Percentiles rank a stretch among this genome's conserved stretches.
Evolutionary conservation across 2,113 vertebrate genomes (phyloP).

Genomic region (Hypocryptadius cinnamomeus): DNA sequence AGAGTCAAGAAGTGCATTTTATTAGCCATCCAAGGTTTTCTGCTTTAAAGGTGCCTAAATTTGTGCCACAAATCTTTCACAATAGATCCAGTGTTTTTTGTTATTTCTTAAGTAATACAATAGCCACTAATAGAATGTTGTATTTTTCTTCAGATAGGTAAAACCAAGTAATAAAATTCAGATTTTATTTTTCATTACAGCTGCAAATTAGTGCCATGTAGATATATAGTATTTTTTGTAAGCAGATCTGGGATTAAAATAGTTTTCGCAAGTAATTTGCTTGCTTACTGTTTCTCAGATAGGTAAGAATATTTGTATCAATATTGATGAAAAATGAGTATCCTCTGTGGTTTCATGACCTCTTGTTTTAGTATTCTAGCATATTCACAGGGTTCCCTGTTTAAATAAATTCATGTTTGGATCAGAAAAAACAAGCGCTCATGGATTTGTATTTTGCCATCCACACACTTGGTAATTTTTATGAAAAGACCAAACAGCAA

Average conservation of each 20-base stretch:
- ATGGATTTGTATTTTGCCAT: background rate
- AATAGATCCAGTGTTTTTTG: background rate
- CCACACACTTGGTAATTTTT: background rate
- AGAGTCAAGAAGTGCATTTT: background rate
- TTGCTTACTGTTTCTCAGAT: background rate
- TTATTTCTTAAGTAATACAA: background rate
- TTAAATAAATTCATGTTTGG: background rate
- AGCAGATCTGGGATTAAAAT: background rate
- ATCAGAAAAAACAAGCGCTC: background rate
- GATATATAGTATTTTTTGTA: background rate
- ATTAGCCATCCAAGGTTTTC: background rate
- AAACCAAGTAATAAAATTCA: background rate
- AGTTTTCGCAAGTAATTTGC: background rate
- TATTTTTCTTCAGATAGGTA: background rate
- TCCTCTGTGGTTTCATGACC: background rate
- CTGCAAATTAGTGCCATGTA: background rate
- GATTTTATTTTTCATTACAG: conserved; percentile 1
- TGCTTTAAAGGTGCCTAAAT: background rate
- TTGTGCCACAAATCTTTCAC: background rate
- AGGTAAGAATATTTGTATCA: background rate
- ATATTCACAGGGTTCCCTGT: background rate
- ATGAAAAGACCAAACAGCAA: conserved; percentile 17
- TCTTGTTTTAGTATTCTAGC: conserved; percentile 1
- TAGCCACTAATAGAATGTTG: background rate
- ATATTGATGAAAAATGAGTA: background rate